Evolutionary conservation across 2,888 invertebrate genomes (phyloP).

Genomic region (Neria commutata): DNA sequence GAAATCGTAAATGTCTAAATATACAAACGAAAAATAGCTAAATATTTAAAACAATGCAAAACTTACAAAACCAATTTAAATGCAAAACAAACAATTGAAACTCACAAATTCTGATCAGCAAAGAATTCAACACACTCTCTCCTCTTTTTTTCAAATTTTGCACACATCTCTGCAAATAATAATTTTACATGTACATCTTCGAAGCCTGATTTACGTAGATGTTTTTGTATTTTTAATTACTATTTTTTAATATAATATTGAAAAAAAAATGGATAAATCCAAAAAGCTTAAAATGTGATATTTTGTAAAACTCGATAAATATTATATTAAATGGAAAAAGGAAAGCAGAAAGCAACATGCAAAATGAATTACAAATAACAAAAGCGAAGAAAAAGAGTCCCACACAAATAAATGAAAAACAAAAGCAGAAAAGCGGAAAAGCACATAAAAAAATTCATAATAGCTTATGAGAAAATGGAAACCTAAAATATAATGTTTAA

Average conservation of each 20-base stretch:
- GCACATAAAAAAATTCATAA: conserved; percentile 8
- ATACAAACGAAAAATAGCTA: too few relatives aligned
- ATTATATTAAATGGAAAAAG: conserved; percentile 20
- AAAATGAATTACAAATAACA: neutral
- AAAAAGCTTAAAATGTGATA: conserved; percentile 63
- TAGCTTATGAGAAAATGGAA: conserved; percentile 4
- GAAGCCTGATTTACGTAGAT: too few relatives aligned
- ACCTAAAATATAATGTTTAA: neutral
- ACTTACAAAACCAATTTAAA: too few relatives aligned
- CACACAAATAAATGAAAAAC: neutral
- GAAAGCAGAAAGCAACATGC: conserved; percentile 8
- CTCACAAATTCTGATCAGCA: too few relatives aligned
- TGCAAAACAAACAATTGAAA: too few relatives aligned
- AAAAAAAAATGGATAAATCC: conserved; percentile 39
- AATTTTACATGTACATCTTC: too few relatives aligned
- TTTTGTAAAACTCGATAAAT: conserved; percentile 55
- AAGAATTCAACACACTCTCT: too few relatives aligned
- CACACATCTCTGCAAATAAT: too few relatives aligned
- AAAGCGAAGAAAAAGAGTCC: conserved; percentile 6
- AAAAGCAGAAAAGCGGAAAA: conserved; percentile 1
- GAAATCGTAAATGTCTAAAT: too few relatives aligned
- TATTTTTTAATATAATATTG: conserved; percentile 1
- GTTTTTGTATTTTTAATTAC: neutral
- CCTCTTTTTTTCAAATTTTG: too few relatives aligned
- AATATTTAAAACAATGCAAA: too few relatives aligned